Conservation (phyloP, 2,797 vertebrate genomes). For the Micrastur ruficollis region DNA sequence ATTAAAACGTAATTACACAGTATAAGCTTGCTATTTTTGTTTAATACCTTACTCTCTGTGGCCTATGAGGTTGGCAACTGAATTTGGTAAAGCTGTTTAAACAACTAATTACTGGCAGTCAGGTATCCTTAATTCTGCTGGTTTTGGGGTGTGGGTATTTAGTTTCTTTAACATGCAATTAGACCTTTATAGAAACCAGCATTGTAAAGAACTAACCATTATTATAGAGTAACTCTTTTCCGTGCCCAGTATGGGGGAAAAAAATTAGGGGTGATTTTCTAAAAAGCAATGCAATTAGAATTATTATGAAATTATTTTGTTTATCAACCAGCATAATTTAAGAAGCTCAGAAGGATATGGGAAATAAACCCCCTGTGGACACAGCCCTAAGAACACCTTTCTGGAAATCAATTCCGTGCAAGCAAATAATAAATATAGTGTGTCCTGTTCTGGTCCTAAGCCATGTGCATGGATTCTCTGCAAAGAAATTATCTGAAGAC, state of each 20-base stretch:
- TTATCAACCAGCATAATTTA: background rate
- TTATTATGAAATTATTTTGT: background rate
- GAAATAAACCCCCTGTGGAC: background rate
- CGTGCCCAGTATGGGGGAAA: background rate
- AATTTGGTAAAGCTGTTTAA: background rate
- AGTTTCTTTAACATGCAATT: background rate
- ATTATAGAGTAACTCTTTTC: background rate
- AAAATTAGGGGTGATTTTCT: background rate
- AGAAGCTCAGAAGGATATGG: background rate
- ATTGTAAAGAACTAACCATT: background rate
- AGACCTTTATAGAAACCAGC: background rate
- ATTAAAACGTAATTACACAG: background rate
- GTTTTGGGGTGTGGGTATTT: background rate
- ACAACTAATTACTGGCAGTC: background rate
- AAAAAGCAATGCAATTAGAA: background rate
- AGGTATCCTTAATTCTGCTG: background rate
- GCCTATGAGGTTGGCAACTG: background rate
- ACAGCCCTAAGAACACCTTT: background rate
- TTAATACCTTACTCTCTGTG: background rate
- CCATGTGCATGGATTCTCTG: background rate
- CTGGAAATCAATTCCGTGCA: background rate
- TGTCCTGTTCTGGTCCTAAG: background rate
- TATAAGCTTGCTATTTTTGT: background rate
- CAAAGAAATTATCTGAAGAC: background rate
- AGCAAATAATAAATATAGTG: background rate